Evolutionary conservation across 2,888 invertebrate species (phyloP).

Genomic region (Anthrax anthrax): DNA sequence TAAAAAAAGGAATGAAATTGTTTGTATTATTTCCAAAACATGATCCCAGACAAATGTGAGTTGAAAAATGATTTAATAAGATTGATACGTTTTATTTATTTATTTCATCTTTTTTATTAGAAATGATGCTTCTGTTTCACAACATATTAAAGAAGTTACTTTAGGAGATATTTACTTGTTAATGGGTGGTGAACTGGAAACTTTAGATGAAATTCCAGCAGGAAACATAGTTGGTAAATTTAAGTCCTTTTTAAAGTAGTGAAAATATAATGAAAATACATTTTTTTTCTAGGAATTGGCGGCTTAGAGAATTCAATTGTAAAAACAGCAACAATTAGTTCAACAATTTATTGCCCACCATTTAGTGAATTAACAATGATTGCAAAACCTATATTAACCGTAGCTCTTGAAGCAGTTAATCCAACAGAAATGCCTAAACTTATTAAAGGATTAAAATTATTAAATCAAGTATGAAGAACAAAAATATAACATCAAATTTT

Average conservation of each 20-base stretch:
- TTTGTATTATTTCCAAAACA: constrained; percentile 82
- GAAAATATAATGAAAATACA: too few species aligned
- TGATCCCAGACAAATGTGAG: constrained; percentile 49
- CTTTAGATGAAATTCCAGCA: constrained; percentile 63
- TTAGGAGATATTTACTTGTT: constrained; percentile 72
- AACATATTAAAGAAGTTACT: constrained; percentile 30
- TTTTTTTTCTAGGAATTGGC: constrained; percentile 73
- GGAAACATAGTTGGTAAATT: constrained; percentile 73
- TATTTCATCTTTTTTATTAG: constrained; percentile 4
- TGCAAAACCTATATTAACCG: constrained; percentile 79
- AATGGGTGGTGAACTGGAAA: constrained; percentile 83
- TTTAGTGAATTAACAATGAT: constrained; percentile 67
- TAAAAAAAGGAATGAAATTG: constrained; percentile 60
- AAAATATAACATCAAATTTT: too few species aligned
- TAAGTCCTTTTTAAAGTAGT: background rate
- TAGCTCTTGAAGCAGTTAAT: constrained; percentile 80
- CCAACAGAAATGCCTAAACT: constrained; percentile 62
- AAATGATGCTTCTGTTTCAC: constrained; percentile 18
- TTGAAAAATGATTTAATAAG: constrained; percentile 39
- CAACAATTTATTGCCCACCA: constrained; percentile 66
- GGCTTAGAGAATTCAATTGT: constrained; percentile 71
- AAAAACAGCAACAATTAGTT: constrained; percentile 81
- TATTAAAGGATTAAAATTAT: constrained; percentile 60
- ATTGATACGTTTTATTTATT: background rate
- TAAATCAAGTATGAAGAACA: constrained; percentile 79